These are phyloP conservation scores for Pherbina coryleti DNA, from an alignment of 2,888 invertebrate species.

Conservation along the genomic window DNA sequence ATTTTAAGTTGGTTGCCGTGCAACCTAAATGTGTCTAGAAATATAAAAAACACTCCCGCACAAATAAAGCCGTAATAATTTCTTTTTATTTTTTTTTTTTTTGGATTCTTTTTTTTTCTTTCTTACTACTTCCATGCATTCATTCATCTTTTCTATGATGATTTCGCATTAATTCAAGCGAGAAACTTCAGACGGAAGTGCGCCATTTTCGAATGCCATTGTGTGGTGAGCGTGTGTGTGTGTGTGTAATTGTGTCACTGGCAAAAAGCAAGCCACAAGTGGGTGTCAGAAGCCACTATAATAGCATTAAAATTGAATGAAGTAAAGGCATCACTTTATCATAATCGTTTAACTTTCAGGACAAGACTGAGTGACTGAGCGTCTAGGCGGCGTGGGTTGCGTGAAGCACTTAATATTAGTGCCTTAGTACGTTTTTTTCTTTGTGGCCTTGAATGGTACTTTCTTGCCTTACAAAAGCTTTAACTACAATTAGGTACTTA, in stretches of 20 bases:
- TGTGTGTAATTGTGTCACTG: constrained; percentile 39
- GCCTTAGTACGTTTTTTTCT: neutral
- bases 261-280: constrained; percentile 48
- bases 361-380: no score
- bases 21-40: constrained; percentile 36
- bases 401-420: neutral
- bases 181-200: constrained; percentile 55
- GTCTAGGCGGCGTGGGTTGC: neutral
- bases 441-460: neutral
- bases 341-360: constrained; percentile 57
- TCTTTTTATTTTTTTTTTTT: constrained; percentile 5
- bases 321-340: constrained; percentile 56
- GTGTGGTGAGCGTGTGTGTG: constrained; percentile 31
- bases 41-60: neutral
- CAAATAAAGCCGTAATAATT: constrained; percentile 18
- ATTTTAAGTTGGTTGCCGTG: constrained; percentile 52
- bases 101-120: neutral
- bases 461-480: neutral
- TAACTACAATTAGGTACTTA: constrained; percentile 53
- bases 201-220: constrained; percentile 53
- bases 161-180: constrained; percentile 56
- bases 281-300: constrained; percentile 36
- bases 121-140: constrained; percentile 40
- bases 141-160: constrained; percentile 14
- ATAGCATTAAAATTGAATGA: constrained; percentile 18